Conservation (phyloP, 2,113 vertebrate genomes). For the Drymodes brunneopygia region DNA sequence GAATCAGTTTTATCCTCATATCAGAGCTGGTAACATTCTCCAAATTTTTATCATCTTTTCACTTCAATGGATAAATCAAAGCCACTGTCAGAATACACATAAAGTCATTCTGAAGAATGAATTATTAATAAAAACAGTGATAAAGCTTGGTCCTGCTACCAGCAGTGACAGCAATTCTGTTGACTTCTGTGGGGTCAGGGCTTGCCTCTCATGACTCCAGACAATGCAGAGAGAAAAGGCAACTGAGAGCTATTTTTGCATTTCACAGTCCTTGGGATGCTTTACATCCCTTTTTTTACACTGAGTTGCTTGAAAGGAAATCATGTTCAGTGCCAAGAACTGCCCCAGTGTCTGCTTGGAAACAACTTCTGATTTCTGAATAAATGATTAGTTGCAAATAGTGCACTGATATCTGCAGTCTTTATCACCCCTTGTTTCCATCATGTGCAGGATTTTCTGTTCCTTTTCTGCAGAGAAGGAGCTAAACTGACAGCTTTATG, state of each 20-base stretch:
- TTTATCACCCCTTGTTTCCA: neutral
- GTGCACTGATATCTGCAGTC: neutral
- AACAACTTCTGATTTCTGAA: slow-evolving; percentile 9
- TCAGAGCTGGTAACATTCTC: neutral
- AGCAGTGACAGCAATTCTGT: neutral
- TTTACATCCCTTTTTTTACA: neutral
- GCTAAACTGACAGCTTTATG: slow-evolving; percentile 45
- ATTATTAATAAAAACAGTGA: slow-evolving; percentile 3
- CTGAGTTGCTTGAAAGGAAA: neutral
- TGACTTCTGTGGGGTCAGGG: neutral
- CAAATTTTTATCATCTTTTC: neutral
- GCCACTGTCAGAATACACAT: neutral
- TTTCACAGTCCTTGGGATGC: neutral
- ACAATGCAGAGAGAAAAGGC: neutral
- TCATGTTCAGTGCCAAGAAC: neutral
- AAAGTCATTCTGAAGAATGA: neutral
- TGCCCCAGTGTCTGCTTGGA: neutral
- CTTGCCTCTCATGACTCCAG: neutral
- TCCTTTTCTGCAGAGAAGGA: slow-evolving; percentile 12
- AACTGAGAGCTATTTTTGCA: neutral
- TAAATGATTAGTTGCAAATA: slow-evolving; percentile 12
- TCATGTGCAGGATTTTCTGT: neutral
- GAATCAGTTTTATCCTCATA: neutral
- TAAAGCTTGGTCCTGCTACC: neutral
- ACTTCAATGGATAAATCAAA: neutral